These are phyloP conservation scores for Romanogobio albipinnatus DNA, from an alignment of 2,113 vertebrate genomes.

Conservation along the genomic window DNA sequence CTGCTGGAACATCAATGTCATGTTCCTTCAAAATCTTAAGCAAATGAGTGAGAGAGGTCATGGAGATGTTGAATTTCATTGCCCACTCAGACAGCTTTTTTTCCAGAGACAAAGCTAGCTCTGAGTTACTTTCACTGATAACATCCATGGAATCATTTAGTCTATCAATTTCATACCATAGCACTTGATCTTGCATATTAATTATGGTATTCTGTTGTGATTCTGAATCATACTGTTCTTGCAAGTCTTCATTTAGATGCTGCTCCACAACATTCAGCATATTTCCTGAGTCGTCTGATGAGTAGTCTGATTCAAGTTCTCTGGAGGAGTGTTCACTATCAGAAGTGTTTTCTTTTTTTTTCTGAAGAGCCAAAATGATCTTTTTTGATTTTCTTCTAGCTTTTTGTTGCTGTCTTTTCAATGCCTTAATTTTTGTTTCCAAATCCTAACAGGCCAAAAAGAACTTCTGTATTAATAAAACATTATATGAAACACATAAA, in stretches of 20 bases:
- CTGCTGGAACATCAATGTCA: neutral
- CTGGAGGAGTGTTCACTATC: too few species aligned
- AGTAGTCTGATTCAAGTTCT: too few species aligned
- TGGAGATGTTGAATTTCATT: too few species aligned
- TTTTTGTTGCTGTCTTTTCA: slow-evolving; percentile 12
- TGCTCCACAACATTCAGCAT: neutral
- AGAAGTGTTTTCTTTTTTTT: neutral
- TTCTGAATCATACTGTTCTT: neutral
- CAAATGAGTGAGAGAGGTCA: neutral
- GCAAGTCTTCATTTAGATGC: neutral
- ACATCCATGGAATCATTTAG: neutral
- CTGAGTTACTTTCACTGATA: neutral
- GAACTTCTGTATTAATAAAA: too few species aligned
- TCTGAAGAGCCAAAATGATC: neutral
- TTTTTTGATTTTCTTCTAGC: neutral
- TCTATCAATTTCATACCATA: slow-evolving; percentile 1
- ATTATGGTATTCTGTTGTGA: neutral
- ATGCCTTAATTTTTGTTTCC: neutral
- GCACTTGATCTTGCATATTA: neutral
- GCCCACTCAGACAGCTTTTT: neutral
- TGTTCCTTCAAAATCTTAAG: neutral
- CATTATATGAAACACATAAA: too few species aligned
- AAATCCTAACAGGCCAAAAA: too few species aligned
- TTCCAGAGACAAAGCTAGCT: neutral
- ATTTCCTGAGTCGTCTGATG: neutral